Evolutionary conservation across 2,113 vertebrate genomes (phyloP).

Genomic region (Corapipo altera): DNA sequence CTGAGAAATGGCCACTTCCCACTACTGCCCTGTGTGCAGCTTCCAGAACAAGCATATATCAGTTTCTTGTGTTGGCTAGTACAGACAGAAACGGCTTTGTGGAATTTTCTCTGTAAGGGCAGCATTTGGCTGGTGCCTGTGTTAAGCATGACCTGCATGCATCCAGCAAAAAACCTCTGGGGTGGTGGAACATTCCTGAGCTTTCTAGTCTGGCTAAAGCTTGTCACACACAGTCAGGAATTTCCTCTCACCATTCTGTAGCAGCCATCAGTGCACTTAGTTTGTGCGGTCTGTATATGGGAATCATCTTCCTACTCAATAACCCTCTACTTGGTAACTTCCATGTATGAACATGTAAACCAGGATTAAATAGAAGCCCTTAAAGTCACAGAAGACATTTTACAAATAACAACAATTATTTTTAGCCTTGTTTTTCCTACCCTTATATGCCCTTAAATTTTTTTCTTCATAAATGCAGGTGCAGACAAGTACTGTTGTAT

Average conservation of each 20-base stretch:
- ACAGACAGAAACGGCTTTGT: neutral
- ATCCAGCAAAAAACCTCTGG: neutral
- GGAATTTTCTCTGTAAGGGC: neutral
- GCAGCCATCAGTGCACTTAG: neutral
- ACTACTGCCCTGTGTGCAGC: neutral
- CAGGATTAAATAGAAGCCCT: neutral
- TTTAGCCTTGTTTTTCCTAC: neutral
- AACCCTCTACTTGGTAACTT: neutral
- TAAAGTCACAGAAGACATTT: neutral
- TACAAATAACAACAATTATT: neutral
- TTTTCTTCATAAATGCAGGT: neutral
- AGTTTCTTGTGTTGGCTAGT: neutral
- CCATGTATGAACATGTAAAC: neutral
- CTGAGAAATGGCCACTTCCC: neutral
- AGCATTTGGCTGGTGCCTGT: neutral
- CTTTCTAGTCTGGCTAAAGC: neutral
- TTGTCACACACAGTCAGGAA: neutral
- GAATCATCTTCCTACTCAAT: neutral
- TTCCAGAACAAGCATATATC: neutral
- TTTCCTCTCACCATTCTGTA: neutral
- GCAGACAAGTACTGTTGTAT: neutral
- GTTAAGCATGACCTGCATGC: neutral
- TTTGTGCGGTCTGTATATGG: neutral
- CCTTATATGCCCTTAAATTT: neutral
- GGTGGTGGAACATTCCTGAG: neutral